Evolutionary conservation across 2,113 vertebrate genomes (phyloP), one percentile per base, ranked within the genome.

Genomic region (Ophthalmolycus amberensis): DNA sequence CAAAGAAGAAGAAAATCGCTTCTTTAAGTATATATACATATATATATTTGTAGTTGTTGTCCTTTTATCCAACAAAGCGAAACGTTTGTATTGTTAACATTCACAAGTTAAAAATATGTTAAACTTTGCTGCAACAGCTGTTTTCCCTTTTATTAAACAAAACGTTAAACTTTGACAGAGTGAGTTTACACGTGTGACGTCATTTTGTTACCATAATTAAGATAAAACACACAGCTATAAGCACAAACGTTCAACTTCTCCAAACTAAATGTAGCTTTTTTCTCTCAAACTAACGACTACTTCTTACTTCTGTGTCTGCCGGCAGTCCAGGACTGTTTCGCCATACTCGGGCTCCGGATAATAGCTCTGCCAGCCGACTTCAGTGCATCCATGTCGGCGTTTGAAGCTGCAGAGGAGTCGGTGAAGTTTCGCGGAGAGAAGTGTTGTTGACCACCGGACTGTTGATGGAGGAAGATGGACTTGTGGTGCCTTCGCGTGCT

Each of bases 301-400:
- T 29, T 90, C 96, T 96, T 94, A 97, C 97, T 97, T 91, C 91
- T 92, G 91, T 97, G 96, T 88, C 92, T 95, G 79, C 95, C 94
- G 56, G 94, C 72, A 14, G 85, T 95, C 97, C 96, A 96, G 25
- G 94, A 93, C 90, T 95, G 96, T 80, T 96, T 97, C 81, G 95
- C 96, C 69, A 95, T 34, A 80, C 95, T 96, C 22, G 96, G 97
- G 80, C 96, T 97, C 77, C 96, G 94, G 86, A 96, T 96, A 38
- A 97, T 95, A 5, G 96, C 96, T 90, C 95, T 94, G 34, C 96
- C 96, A 1, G 96, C 97, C 27, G 96, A 96, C 90, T 93, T 96
- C 20, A 97, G 91, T 10, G 95, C 96, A 84, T 97, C 96, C 96
- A 97, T 97, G 86, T 76, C 86, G 78, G 79, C 79, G 50, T 16